Evolutionary conservation across 2,113 vertebrate genomes (phyloP).

Genomic region (Tricholaema leucomelas): DNA sequence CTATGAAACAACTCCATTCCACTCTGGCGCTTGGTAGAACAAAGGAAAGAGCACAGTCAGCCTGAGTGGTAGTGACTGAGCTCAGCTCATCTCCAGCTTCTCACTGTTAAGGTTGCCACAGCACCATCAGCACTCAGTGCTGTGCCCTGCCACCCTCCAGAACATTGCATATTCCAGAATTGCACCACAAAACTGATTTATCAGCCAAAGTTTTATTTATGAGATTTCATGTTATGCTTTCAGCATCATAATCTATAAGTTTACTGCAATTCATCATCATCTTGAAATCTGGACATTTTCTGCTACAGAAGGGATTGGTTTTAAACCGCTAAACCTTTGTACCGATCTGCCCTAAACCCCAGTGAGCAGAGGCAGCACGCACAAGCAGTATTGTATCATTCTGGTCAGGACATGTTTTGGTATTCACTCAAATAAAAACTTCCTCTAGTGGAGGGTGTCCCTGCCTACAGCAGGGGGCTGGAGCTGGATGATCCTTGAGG

Average conservation of each 20-base stretch:
- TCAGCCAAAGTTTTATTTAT: background rate
- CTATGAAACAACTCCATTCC: background rate
- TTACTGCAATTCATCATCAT: background rate
- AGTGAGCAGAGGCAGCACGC: background rate
- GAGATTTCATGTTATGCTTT: background rate
- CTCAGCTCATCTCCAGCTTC: background rate
- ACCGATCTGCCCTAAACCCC: background rate
- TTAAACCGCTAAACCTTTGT: background rate
- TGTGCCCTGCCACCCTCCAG: background rate
- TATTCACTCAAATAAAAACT: background rate
- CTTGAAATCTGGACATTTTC: background rate
- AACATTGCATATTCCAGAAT: background rate
- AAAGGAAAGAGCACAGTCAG: background rate
- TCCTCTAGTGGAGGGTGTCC: too few species aligned
- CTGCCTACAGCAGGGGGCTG: too few species aligned
- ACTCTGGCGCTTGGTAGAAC: background rate
- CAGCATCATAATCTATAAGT: background rate
- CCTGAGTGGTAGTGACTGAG: background rate
- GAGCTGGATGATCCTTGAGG: too few species aligned
- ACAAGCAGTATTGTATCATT: background rate
- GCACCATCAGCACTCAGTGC: background rate
- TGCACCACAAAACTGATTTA: background rate
- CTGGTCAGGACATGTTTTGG: background rate
- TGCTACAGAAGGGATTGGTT: background rate
- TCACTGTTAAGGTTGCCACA: background rate